These are phyloP conservation scores for Ivindomyrus marchei DNA, from an alignment of 2,113 vertebrate species.

Conservation along the genomic window DNA sequence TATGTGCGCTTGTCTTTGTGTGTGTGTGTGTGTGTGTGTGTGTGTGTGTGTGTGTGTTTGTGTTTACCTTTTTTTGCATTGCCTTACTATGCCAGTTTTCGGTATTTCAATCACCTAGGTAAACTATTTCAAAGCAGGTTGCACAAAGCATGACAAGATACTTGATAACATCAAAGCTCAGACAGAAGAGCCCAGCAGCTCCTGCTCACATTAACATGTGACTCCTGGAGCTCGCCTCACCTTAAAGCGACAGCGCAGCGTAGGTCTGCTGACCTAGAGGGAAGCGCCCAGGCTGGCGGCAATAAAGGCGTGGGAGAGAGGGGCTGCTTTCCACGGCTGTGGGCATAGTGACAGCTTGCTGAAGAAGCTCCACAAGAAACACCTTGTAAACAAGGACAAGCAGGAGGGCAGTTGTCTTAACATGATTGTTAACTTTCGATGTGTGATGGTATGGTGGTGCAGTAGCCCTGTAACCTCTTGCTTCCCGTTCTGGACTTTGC, in stretches of 20 bases:
- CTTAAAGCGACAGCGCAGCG: not conserved
- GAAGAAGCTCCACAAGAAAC: not conserved
- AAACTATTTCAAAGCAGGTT: not conserved
- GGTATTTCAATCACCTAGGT: not conserved
- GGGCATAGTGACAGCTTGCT: not conserved
- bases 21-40: not conserved
- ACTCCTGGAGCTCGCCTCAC: not conserved
- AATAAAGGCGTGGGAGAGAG: not conserved
- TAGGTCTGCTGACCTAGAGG: not conserved
- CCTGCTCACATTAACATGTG: not conserved
- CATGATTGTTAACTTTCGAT: not conserved
- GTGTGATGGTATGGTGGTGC: not conserved
- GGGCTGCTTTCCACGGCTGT: not conserved
- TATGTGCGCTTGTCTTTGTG: not conserved
- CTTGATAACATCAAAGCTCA: constrained; percentile 3
- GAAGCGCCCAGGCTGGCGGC: not conserved
- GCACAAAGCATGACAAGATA: not conserved
- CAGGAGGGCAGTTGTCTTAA: constrained; percentile 1
- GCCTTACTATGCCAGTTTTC: not conserved
- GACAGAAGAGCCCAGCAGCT: not conserved
- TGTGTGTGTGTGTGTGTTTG: not conserved
- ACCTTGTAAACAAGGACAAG: not conserved
- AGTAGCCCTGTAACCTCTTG: not conserved
- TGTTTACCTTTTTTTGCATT: not conserved
- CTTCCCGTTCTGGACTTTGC: not conserved